Evolutionary conservation across 2,113 vertebrate genomes (phyloP), one percentile per base, ranked within the genome.

Genomic region (Porphyrio hochstetteri): DNA sequence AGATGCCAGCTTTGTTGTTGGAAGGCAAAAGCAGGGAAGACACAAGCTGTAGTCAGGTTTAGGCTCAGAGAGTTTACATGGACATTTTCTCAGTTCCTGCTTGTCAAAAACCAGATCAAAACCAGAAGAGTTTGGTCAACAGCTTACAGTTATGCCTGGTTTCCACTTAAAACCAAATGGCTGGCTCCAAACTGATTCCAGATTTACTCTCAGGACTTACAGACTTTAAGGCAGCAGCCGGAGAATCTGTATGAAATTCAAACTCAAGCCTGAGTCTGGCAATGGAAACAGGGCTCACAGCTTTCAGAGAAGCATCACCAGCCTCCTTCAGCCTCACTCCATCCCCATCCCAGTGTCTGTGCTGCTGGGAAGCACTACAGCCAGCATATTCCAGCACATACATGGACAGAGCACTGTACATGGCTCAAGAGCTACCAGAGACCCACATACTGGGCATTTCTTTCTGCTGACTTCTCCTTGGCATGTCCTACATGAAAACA

Each of bases 161-260:
- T 92, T 90, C 78, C 55, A 13, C 78, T 69, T 55, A 61, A 91
- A 90, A 50, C 50, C 67, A 65, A 95, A 59, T 13, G 38, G 40
- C 19, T 82, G 20, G 7, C 36, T 52, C 90, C 71, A 90, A 88
- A 86, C 75, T 38, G 16, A 63, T 80, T 74, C 88, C 93, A 96
- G 87, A 83, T 92, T 80, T n/a, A 17, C 42, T 77, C 52, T 21
- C 42, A 90, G 50, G 53, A 65, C 56, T 79, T 57, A 27, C 57
- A 91, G 67, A 15, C 55, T 87, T 80, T 38, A 69, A 88, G 90
- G 65, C 57, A 80, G 64, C 48, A 79, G 57, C 74, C 69, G 79
- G 13, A 53, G 78, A 82, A 84, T 44, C 63, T 50, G 61, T 4
- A 57, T 1, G 5, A 82, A 90, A 90, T 77, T 82, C 35, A 74